phyloP scores from a whole-genome alignment of 2,113 vertebrate genomes.

The Synchiropus splendidus region DNA sequence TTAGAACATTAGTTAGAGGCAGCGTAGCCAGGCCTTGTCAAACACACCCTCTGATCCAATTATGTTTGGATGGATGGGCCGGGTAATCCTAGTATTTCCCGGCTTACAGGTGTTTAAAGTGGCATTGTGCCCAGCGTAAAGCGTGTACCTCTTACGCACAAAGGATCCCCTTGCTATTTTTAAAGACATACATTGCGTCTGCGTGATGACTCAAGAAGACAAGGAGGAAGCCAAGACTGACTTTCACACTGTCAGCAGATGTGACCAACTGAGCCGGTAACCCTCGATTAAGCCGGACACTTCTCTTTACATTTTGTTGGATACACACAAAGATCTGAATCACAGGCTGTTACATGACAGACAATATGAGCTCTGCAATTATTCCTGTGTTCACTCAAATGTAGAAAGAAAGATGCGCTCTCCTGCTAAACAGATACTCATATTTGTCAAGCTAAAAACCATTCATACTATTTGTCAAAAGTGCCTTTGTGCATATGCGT shows the following conservation, averaged over 20 bases:
- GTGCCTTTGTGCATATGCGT: conserved; percentile 17
- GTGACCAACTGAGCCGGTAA: conserved; percentile 38
- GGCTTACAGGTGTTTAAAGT: conserved; percentile 49
- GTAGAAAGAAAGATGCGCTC: conserved; percentile 7
- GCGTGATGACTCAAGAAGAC: conserved; percentile 48
- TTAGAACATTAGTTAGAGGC: conserved; percentile 46
- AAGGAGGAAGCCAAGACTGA: conserved; percentile 33
- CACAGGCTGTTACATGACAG: conserved; percentile 24
- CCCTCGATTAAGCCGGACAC: conserved; percentile 31
- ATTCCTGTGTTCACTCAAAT: too few species aligned
- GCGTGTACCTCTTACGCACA: conserved; percentile 50
- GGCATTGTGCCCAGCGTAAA: conserved; percentile 33
- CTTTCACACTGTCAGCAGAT: conserved; percentile 48
- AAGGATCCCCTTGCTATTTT: conserved; percentile 53
- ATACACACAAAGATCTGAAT: conserved; percentile 31
- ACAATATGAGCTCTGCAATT: conserved; percentile 26
- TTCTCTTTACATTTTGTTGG: conserved; percentile 32
- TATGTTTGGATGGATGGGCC: conserved; percentile 40
- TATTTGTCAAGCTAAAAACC: conserved; percentile 33
- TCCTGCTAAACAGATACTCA: conserved; percentile 23
- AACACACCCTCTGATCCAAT: conserved; percentile 52
- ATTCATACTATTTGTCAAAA: conserved; percentile 33
- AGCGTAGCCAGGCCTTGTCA: conserved; percentile 22
- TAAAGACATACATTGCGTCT: conserved; percentile 22
- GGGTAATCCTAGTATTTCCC: conserved; percentile 56